A percentile compares a stretch with the other conserved stretches of the same genome.
These are phyloP conservation scores for Pelusios castaneus DNA, from an alignment of 2,113 vertebrate species.

Conservation along the genomic window DNA sequence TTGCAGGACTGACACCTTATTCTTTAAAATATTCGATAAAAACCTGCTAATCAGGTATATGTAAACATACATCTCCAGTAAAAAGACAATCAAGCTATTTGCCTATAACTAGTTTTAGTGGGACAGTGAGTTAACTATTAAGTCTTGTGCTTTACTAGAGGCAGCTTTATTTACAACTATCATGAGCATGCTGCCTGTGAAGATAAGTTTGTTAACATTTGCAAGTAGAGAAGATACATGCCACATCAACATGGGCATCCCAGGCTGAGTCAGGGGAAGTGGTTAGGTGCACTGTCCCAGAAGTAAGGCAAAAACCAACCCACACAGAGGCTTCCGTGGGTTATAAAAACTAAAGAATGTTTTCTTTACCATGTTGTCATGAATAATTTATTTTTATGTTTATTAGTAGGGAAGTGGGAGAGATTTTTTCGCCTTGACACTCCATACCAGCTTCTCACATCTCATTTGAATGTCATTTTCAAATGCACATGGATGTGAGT, in stretches of 20 bases:
- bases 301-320: neutral
- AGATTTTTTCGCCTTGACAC: neutral
- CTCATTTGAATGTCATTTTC: conserved; percentile 5
- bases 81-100: neutral
- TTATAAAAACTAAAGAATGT: neutral
- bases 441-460: neutral
- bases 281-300: neutral
- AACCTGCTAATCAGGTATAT: neutral
- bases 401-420: neutral
- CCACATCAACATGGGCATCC: neutral
- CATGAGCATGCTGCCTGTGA: neutral
- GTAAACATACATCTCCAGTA: neutral
- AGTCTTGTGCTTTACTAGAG: neutral
- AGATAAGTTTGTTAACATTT: neutral
- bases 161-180: neutral
- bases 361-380: neutral
- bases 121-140: neutral
- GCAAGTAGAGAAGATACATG: neutral
- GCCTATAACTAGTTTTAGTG: neutral
- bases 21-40: neutral
- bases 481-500: neutral
- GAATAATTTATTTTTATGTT: conserved; percentile 4
- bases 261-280: neutral
- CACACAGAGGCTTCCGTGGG: neutral
- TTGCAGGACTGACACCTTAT: neutral